Conservation (phyloP, 2,113 vertebrate genomes). For the Salvelinus namaycush region DNA sequence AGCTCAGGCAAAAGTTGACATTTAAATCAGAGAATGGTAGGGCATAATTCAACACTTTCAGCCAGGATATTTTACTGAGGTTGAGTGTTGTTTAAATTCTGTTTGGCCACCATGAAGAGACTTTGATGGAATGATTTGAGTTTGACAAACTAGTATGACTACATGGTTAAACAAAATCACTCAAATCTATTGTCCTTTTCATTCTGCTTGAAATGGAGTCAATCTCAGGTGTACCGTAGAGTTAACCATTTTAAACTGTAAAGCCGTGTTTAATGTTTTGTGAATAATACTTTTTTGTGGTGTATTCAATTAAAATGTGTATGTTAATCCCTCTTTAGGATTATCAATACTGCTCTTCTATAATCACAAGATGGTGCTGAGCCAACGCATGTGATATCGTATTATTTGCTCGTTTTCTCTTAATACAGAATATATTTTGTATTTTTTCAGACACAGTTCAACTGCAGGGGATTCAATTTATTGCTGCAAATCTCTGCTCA, state of each 20-base stretch:
- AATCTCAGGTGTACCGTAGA: neutral
- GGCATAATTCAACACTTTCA: neutral
- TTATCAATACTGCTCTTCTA: neutral
- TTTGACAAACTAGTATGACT: neutral
- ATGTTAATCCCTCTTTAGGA: slow-evolving; percentile 16
- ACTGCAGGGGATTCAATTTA: neutral
- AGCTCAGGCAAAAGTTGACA: neutral
- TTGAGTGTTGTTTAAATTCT: neutral
- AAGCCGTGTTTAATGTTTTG: neutral
- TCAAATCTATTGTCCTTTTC: neutral
- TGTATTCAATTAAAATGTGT: neutral
- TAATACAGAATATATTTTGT: neutral
- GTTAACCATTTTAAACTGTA: neutral
- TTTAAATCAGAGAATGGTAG: neutral
- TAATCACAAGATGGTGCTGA: neutral
- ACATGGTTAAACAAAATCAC: neutral
- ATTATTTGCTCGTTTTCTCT: neutral
- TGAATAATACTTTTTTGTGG: too few relatives aligned
- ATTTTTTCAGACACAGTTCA: neutral
- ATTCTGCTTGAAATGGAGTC: neutral
- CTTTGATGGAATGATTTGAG: neutral
- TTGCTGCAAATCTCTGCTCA: slow-evolving; percentile 4
- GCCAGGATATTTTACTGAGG: neutral
- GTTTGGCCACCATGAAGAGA: neutral
- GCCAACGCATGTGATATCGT: neutral